Percentiles rank a stretch among this genome's conserved stretches.
Evolutionary conservation across 2,113 vertebrate genomes (phyloP).

Genomic region (Vimba vimba): DNA sequence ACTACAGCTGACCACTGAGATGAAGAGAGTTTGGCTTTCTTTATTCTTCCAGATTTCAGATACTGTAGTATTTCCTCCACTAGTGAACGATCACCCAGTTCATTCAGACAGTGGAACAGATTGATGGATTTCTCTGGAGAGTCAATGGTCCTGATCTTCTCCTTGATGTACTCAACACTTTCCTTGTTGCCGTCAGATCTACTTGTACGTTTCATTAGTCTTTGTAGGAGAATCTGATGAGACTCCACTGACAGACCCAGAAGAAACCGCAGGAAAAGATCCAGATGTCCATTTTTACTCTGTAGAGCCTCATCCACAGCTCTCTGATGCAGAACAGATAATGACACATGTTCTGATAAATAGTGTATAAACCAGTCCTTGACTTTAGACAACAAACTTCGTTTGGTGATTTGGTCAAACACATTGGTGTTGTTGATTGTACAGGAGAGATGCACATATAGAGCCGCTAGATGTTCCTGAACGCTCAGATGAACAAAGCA

Average conservation of each 20-base stretch:
- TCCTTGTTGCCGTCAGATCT: not conserved
- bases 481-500: not conserved
- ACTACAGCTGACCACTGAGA: conserved; percentile 5
- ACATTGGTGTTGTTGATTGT: not conserved
- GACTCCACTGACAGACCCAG: not conserved
- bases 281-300: not conserved
- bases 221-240: not conserved
- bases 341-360: not conserved
- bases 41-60: conserved; percentile 1
- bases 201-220: not conserved
- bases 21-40: not conserved
- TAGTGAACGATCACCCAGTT: conserved; percentile 11
- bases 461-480: conserved; percentile 9
- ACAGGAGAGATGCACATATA: not conserved
- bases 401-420: not conserved
- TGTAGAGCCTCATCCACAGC: not conserved
- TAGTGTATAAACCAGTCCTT: too few relatives aligned
- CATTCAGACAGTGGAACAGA: conserved; percentile 13
- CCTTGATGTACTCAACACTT: not conserved
- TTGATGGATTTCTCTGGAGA: not conserved
- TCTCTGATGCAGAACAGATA: not conserved
- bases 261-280: not conserved
- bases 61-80: not conserved
- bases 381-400: rapidly evolving
- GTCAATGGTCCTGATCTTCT: not conserved